Base-by-base conservation (phyloP, 2,113 vertebrate genomes). In the Mus spicilegus region DNA sequence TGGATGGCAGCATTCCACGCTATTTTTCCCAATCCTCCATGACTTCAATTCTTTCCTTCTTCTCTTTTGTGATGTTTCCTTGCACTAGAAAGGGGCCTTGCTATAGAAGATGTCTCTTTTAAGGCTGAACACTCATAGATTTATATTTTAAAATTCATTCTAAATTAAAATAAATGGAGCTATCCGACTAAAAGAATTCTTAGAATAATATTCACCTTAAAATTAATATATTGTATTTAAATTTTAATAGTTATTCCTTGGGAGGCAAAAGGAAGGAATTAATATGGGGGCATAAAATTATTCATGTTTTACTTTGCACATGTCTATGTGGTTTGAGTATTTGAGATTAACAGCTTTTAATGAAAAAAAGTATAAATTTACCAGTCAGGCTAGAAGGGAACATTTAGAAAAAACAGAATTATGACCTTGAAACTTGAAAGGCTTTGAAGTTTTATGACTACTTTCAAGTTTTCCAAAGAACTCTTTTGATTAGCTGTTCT, bases 391-490 rank as follows among this genome's bases (percentile, higher is more conserved):
- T 61, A 91, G 58, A 96, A 96, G 14, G 11, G 76, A 91, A 49
- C 8, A 70, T 70, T 77, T 51, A 82, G 70, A 95, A 26, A 84
- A 82, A 87, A 85, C 42, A 13, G 65, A 96, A 91, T 46, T 0
- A 30, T 95, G 61, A 75, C 42, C 76, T 90, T 58, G 42, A 93
- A 82, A 89, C 78, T 86, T 82, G 88, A 95, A 92, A 16, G 39
- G 4, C 3, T 95, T 91, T 9, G 56, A 14, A 73, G 54, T 91
- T 87, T 95, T 93, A 76, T 73, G 78, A 33, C 58, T 49, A 30
- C 90, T 94, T 81, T 94, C 69, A 89, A 81, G 20, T 97, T 97
- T 94, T 73, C 73, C 72, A 51, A 92, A 91, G 22, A 20, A 65
- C 33, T 88, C 22, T 87, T 90, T 96, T 87, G 56, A 82, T 88